A percentile compares a stretch with the other conserved stretches of the same genome.
Evolutionary conservation across 2,888 invertebrate species (phyloP).

Genomic region (Mechanitis mazaeus): DNA sequence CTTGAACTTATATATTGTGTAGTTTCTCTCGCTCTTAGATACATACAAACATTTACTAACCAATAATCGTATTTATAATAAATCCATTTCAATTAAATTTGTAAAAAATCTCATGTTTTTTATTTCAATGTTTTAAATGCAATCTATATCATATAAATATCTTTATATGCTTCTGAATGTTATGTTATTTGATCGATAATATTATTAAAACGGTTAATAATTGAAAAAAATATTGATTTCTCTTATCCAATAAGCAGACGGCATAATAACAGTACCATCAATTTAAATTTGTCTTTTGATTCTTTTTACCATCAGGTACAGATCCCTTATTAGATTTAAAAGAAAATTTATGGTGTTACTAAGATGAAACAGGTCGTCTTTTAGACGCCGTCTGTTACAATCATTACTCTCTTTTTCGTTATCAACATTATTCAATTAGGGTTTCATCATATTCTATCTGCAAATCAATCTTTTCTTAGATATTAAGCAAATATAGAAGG

Average conservation of each 20-base stretch:
- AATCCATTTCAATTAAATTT: too few species aligned
- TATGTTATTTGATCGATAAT: too few species aligned
- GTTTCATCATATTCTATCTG: background rate
- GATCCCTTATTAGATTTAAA: conserved; percentile 5
- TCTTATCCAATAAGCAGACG: background rate
- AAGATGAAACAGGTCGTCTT: conserved; percentile 4
- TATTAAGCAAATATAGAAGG: too few species aligned
- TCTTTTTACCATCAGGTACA: conserved; percentile 4
- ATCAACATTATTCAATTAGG: conserved; percentile 4
- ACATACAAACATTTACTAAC: too few species aligned
- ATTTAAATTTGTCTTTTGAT: conserved; percentile 7
- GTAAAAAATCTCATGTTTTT: too few species aligned
- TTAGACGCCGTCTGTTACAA: conserved; percentile 2
- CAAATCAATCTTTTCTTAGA: background rate
- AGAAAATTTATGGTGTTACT: conserved; percentile 6
- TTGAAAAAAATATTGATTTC: background rate
- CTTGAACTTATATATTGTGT: conserved; percentile 43
- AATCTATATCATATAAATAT: too few species aligned
- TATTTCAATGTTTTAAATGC: too few species aligned
- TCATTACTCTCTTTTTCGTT: conserved; percentile 5
- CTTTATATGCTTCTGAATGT: too few species aligned
- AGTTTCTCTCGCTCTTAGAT: conserved; percentile 27
- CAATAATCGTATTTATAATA: too few species aligned
- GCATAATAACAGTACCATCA: conserved; percentile 4
- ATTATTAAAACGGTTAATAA: too few species aligned